These are phyloP conservation scores for Tenrec ecaudatus DNA, from an alignment of 2,113 vertebrate genomes.

Conservation along the genomic window DNA sequence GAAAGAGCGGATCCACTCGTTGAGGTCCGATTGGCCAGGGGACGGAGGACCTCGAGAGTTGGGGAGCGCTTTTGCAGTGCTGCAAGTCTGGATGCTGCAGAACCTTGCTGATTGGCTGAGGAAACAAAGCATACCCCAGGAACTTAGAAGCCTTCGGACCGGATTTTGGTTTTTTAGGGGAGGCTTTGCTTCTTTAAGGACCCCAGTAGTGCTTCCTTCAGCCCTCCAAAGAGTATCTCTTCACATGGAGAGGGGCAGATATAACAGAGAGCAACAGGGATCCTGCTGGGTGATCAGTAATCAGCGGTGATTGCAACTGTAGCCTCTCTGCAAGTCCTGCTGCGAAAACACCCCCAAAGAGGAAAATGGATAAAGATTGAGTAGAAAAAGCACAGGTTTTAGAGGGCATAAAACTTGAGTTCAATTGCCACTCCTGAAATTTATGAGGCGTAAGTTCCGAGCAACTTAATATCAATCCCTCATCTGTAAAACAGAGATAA, in stretches of 20 bases:
- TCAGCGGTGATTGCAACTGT: not conserved
- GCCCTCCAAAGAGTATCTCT: not conserved
- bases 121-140: not conserved
- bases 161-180: not conserved
- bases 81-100: not conserved
- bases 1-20: not conserved
- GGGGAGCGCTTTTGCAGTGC: not conserved
- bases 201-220: not conserved
- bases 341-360: not conserved
- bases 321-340: not conserved
- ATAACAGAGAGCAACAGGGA: not conserved
- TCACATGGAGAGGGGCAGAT: not conserved
- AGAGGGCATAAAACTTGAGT: not conserved
- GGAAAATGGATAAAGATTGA: not conserved
- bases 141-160: not conserved
- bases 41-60: not conserved
- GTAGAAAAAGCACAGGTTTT: not conserved
- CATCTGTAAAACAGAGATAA: slow-evolving; percentile 4
- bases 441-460: not conserved
- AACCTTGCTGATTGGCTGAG: not conserved
- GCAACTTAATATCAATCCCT: not conserved
- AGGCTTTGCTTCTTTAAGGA: not conserved
- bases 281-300: not conserved
- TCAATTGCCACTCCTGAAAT: slow-evolving; percentile 20
- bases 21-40: not conserved